Evolutionary conservation across 2,797 vertebrate species (phyloP).

Genomic region (Macropus fuliginosus): DNA sequence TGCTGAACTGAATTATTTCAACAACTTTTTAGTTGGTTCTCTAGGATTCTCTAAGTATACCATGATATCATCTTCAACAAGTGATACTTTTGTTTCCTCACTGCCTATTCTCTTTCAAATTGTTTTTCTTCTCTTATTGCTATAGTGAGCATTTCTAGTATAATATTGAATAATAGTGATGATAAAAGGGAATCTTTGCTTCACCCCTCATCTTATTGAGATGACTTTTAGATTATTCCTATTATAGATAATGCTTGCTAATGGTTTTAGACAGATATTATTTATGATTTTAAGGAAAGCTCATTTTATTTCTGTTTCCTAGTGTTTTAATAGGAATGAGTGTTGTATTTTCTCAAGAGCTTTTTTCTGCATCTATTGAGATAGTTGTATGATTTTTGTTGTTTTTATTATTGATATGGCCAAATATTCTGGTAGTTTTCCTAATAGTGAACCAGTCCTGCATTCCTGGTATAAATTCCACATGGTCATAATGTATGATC

Average conservation of each 20-base stretch:
- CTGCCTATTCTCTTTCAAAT: not conserved
- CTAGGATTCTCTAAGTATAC: not conserved
- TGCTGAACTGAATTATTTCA: not conserved
- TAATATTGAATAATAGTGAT: not conserved
- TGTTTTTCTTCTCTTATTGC: not conserved
- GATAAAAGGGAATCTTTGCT: not conserved
- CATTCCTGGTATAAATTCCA: not conserved
- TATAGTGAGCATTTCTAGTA: not conserved
- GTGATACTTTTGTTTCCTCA: not conserved
- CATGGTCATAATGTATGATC: not conserved
- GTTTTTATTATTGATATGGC: not conserved
- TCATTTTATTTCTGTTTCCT: not conserved
- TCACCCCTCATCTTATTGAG: not conserved
- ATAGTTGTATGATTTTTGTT: not conserved
- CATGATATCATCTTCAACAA: not conserved
- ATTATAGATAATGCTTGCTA: not conserved
- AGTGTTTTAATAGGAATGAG: not conserved
- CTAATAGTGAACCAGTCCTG: not conserved
- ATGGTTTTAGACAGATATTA: not conserved
- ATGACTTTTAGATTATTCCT: not conserved
- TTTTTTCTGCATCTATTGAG: not conserved
- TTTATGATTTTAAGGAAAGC: not conserved
- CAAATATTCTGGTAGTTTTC: not conserved
- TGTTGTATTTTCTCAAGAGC: not conserved
- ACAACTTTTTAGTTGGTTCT: not conserved